Evolutionary conservation across 2,797 vertebrate species (phyloP).

Genomic region (Chiloscyllium punctatum): DNA sequence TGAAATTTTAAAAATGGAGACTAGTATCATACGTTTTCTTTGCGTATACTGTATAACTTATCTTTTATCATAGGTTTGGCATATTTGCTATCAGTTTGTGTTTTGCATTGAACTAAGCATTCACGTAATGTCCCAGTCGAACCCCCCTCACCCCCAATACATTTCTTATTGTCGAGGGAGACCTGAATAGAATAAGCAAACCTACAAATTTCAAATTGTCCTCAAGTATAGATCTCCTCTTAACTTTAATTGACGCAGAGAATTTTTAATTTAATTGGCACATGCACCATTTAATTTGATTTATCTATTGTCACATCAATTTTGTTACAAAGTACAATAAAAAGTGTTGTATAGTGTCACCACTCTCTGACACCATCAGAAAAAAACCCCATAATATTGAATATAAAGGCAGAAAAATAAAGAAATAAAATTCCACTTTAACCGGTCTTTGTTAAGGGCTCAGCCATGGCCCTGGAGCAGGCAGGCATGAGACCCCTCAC

Average conservation of each 20-base stretch:
- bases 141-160: not conserved
- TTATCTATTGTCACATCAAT: too few relatives aligned
- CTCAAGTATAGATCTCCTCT: not conserved
- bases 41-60: not conserved
- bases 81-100: not conserved
- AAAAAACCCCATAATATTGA: too few relatives aligned
- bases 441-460: too few relatives aligned
- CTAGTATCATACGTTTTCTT: not conserved
- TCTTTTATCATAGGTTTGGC: not conserved
- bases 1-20: not conserved
- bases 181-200: not conserved
- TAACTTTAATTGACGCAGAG: not conserved
- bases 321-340: too few relatives aligned
- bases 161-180: not conserved
- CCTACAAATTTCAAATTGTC: not conserved
- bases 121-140: not conserved
- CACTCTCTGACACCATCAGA: too few relatives aligned
- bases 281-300: too few relatives aligned
- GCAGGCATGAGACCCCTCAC: too few relatives aligned
- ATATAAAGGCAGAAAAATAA: too few relatives aligned
- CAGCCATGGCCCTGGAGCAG: too few relatives aligned
- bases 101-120: not conserved
- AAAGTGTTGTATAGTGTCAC: too few relatives aligned
- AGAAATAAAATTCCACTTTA: too few relatives aligned
- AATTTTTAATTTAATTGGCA: too few relatives aligned